Conservation (phyloP, 2,113 vertebrate genomes). For the Verasper variegatus region DNA sequence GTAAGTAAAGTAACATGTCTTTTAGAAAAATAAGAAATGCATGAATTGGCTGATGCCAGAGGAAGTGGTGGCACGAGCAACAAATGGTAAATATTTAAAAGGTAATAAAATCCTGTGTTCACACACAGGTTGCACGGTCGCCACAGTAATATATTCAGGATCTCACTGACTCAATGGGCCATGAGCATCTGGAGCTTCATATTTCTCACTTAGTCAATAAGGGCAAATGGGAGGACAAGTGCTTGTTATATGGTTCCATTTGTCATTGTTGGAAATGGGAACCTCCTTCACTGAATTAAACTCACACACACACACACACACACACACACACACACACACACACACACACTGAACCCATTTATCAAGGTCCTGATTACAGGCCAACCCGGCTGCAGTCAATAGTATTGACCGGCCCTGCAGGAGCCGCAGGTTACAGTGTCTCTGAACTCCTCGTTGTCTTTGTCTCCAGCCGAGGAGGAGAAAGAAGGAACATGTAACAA, state of each 20-base stretch:
- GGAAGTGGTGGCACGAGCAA: too few species aligned
- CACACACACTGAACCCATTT: constrained; percentile 52
- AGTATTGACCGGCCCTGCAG: constrained; percentile 46
- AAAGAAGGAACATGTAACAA: background rate
- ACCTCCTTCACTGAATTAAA: constrained; percentile 43
- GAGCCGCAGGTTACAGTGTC: constrained; percentile 20
- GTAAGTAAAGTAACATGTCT: too few species aligned
- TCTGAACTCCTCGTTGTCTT: constrained; percentile 33
- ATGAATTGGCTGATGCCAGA: too few species aligned
- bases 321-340: constrained; percentile 4
- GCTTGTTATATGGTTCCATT: constrained; percentile 37
- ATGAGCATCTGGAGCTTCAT: constrained; percentile 1
- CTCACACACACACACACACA: constrained; percentile 2
- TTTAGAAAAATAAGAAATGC: too few species aligned
- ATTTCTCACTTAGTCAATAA: constrained; percentile 36
- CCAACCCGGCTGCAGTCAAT: constrained; percentile 49
- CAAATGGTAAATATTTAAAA: too few species aligned
- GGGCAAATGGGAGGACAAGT: constrained; percentile 39
- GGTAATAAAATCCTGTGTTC: background rate
- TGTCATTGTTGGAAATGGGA: constrained; percentile 38
- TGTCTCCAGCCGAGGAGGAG: background rate
- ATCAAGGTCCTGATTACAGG: constrained; percentile 62
- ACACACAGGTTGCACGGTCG: too few species aligned
- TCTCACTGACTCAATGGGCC: constrained; percentile 6
- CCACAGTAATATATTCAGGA: background rate